These are phyloP conservation scores for Phocides pigmalion DNA, from an alignment of 1,140 invertebrate genomes.

Conservation along the genomic window DNA sequence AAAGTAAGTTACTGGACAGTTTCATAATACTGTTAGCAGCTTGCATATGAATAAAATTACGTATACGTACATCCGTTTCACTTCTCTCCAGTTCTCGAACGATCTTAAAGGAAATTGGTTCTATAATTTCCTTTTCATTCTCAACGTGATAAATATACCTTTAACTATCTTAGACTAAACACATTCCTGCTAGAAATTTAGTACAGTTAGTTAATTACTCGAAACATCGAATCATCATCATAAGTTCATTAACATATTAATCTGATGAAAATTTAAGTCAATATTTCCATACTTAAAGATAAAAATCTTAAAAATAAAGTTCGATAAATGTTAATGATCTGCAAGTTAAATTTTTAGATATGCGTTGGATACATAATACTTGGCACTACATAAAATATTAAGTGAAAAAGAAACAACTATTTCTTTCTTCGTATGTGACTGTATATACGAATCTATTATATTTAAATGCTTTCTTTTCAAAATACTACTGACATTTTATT, in stretches of 20 bases:
- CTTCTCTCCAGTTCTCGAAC: not conserved
- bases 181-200: not conserved
- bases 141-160: conserved; percentile 11
- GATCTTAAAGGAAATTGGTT: conserved; percentile 22
- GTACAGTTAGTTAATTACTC: not conserved
- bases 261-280: not conserved
- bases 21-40: conserved; percentile 24
- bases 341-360: no score
- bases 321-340: no score
- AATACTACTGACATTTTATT: conserved; percentile 3
- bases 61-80: conserved; percentile 14
- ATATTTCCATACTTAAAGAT: not conserved
- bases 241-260: no score
- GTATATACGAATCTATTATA: no score
- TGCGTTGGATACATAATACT: no score
- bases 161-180: not conserved
- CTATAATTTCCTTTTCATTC: conserved; percentile 1
- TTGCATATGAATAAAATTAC: conserved; percentile 22
- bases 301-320: no score
- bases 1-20: not conserved
- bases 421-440: no score
- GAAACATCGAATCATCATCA: no score
- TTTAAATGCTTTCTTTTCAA: not conserved
- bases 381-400: no score
- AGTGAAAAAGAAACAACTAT: no score